Percentiles rank a stretch among this genome's conserved stretches.
These are phyloP conservation scores for Geococcyx californianus DNA, from an alignment of 2,113 vertebrate species.

Conservation along the genomic window DNA sequence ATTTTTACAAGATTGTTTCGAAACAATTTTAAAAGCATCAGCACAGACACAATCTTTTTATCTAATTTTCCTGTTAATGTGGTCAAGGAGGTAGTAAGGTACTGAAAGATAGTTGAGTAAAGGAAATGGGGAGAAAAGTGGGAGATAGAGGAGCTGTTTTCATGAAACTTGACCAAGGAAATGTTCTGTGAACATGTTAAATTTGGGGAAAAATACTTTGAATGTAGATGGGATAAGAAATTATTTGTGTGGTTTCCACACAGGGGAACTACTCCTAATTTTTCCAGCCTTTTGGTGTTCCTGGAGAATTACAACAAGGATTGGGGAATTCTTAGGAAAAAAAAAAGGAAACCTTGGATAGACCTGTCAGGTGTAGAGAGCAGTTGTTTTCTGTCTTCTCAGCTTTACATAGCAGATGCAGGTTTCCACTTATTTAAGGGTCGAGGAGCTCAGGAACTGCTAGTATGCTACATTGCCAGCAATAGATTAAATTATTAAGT, in stretches of 20 bases:
- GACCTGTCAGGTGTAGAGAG: background rate
- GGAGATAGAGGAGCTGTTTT: background rate
- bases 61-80: background rate
- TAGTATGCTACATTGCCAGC: background rate
- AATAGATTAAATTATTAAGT: background rate
- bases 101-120: background rate
- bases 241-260: too few relatives aligned
- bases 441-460: background rate
- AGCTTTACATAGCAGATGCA: accelerated
- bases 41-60: background rate
- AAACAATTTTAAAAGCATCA: background rate
- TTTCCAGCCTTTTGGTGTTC: background rate
- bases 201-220: background rate
- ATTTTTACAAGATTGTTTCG: background rate
- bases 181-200: background rate
- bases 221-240: background rate
- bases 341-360: background rate
- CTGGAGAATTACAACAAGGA: background rate
- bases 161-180: background rate
- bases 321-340: background rate
- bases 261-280: background rate
- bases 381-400: background rate
- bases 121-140: background rate
- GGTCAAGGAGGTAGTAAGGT: background rate
- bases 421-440: background rate